A percentile compares a stretch with the other conserved stretches of the same genome.
Evolutionary conservation across 2,113 vertebrate genomes (phyloP).

Genomic region (Petroica traversi): DNA sequence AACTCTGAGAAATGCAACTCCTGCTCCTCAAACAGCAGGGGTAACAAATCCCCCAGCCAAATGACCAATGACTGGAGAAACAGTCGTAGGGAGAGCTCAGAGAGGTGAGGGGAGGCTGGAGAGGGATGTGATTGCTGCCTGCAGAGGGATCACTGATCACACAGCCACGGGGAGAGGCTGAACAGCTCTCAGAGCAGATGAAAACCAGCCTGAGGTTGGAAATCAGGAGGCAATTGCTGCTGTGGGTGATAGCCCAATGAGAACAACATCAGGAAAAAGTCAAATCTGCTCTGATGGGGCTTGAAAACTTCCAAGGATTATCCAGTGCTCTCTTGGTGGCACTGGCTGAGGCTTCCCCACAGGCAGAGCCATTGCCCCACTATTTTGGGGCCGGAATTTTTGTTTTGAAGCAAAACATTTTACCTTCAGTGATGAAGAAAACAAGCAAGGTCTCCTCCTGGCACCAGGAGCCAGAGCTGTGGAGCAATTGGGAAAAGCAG

Average conservation of each 20-base stretch:
- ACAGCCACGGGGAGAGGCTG: background rate
- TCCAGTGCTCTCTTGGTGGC: background rate
- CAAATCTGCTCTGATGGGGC: background rate
- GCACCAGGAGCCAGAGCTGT: background rate
- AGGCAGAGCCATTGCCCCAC: background rate
- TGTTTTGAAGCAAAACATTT: background rate
- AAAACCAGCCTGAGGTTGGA: background rate
- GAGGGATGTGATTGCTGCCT: background rate
- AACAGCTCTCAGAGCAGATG: background rate
- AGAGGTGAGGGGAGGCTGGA: background rate
- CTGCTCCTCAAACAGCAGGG: background rate
- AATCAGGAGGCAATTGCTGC: background rate
- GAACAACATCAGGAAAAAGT: background rate
- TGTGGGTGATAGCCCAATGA: background rate
- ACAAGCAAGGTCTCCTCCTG: background rate
- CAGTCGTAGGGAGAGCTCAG: accelerated
- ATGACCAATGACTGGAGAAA: background rate
- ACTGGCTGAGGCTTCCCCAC: background rate
- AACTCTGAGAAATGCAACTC: background rate
- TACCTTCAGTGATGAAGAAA: background rate
- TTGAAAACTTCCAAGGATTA: background rate
- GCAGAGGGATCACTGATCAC: background rate
- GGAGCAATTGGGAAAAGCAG: background rate
- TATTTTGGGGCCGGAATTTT: background rate
- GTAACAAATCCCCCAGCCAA: background rate